A percentile compares a stretch with the other conserved stretches of the same genome.
These are phyloP conservation scores for Ictalurus furcatus DNA, from an alignment of 2,113 vertebrate genomes.

Conservation along the genomic window DNA sequence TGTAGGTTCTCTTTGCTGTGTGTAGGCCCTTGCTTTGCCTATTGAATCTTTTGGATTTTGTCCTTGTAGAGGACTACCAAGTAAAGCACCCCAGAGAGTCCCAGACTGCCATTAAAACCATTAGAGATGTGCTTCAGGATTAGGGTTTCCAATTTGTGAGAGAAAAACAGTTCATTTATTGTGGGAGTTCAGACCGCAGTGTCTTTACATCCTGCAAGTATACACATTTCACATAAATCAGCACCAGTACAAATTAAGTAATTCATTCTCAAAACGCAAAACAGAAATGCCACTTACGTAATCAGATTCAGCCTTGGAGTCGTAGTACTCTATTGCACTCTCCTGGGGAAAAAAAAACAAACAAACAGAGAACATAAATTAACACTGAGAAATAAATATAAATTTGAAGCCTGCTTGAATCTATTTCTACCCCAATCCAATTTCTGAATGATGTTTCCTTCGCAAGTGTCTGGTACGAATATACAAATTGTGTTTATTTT, in stretches of 20 bases:
- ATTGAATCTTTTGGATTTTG: background rate
- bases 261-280: background rate
- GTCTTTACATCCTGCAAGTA: no score
- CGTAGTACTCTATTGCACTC: slow-evolving; percentile 93
- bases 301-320: slow-evolving; percentile 93
- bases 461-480: background rate
- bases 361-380: slow-evolving; percentile 48
- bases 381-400: background rate
- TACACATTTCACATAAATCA: background rate
- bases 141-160: background rate
- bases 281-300: slow-evolving; percentile 79
- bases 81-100: background rate
- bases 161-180: background rate
- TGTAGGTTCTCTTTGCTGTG: background rate
- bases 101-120: background rate
- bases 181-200: background rate
- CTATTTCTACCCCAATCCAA: background rate
- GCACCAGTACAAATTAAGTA: background rate
- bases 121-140: background rate
- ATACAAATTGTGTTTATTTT: background rate
- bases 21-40: background rate
- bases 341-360: slow-evolving; percentile 77
- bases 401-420: background rate
- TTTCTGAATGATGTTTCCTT: background rate
- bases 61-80: background rate